phyloP scores from a whole-genome alignment of 30 jellyfish, hydroid and myxozoan genomes.

The Hydra vulgaris region DNA sequence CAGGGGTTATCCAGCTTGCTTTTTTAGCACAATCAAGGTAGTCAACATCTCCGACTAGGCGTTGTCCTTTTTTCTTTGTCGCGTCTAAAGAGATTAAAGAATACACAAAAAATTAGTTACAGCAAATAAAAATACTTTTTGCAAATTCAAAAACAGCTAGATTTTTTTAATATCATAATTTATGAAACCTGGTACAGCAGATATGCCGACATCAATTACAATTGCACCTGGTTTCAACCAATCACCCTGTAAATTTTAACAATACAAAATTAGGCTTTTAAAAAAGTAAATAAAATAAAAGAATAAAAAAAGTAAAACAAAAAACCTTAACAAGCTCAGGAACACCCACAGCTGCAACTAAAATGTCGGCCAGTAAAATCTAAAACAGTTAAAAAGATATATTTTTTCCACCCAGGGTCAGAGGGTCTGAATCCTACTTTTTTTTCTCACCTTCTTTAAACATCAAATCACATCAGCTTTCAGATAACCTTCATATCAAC shows the following conservation, averaged over 20 bases:
- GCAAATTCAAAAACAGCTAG: too few species aligned
- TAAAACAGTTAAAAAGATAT: background rate
- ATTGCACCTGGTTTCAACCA: conserved; percentile 96
- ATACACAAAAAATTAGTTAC: background rate
- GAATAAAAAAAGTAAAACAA: background rate
- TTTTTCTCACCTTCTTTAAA: background rate
- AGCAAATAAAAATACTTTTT: background rate
- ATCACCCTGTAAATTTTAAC: conserved; percentile 53
- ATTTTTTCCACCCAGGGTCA: too few species aligned
- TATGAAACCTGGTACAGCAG: conserved; percentile 78
- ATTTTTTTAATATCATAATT: too few species aligned
- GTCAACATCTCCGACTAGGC: conserved; percentile 92
- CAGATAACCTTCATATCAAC: too few species aligned
- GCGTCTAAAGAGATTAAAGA: conserved; percentile 40
- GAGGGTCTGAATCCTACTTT: background rate
- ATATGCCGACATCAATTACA: conserved; percentile 93
- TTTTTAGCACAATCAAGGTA: conserved; percentile 58
- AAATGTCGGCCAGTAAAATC: conserved; percentile 71
- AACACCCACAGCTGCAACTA: conserved; percentile 91
- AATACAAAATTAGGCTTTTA: background rate
- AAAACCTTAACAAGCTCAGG: conserved; percentile 62
- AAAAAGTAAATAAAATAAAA: too few species aligned
- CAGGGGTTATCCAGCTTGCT: conserved; percentile 98
- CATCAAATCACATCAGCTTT: too few species aligned
- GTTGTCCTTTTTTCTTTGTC: conserved; percentile 69